These are phyloP conservation scores for Xylota segnis DNA, from an alignment of 2,888 invertebrate species.

Conservation along the genomic window DNA sequence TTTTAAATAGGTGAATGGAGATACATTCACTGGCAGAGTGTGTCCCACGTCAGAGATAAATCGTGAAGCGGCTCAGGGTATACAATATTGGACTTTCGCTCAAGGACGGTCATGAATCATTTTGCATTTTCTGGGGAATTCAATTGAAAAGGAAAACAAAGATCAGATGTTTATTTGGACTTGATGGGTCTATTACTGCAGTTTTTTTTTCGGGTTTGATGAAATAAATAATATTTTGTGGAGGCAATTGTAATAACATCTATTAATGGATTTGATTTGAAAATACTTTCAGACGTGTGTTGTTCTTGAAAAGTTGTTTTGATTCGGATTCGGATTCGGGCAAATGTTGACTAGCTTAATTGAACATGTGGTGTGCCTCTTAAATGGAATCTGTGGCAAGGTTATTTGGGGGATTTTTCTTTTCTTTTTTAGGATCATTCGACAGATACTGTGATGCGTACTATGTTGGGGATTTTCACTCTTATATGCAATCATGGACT, in stretches of 20 bases:
- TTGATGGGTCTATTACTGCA: slow-evolving; percentile 51
- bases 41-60: slow-evolving; percentile 64
- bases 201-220: neutral
- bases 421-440: neutral
- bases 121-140: slow-evolving; percentile 60
- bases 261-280: slow-evolving; percentile 61
- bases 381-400: slow-evolving; percentile 31
- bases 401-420: slow-evolving; percentile 6
- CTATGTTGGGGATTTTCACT: neutral
- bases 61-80: slow-evolving; percentile 28
- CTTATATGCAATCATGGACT: neutral
- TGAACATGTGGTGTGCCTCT: slow-evolving; percentile 35
- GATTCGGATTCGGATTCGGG: slow-evolving; percentile 11
- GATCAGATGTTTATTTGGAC: slow-evolving; percentile 48
- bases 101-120: slow-evolving; percentile 68
- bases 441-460: neutral
- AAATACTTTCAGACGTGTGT: slow-evolving; percentile 11
- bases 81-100: slow-evolving; percentile 30
- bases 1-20: slow-evolving; percentile 72
- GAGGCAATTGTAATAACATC: slow-evolving; percentile 47
- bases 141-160: slow-evolving; percentile 57
- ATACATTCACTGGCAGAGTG: slow-evolving; percentile 35
- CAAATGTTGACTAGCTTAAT: slow-evolving; percentile 30
- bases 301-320: slow-evolving; percentile 48
- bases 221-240: slow-evolving; percentile 28